A percentile compares a stretch with the other conserved stretches of the same genome.
Conservation (phyloP, 2,113 vertebrate genomes). For the Stegastes partitus region DNA sequence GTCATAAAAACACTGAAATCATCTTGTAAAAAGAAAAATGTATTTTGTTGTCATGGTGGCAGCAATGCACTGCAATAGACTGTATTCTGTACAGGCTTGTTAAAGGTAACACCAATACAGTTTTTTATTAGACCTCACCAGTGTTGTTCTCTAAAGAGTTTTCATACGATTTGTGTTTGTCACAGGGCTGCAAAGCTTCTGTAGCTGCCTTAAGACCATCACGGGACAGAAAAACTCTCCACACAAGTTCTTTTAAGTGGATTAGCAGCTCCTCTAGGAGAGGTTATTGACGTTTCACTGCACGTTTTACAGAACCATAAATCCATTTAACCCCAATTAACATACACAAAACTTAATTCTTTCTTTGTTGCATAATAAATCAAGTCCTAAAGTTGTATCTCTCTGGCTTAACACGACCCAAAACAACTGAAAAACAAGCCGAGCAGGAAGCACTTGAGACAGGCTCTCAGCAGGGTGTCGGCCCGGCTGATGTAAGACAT, state of each 20-base stretch:
- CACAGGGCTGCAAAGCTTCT: background rate
- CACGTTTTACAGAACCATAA: slow-evolving; percentile 3
- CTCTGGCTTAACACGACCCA: background rate
- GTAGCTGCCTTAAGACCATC: slow-evolving; percentile 7
- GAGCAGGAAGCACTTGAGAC: slow-evolving; percentile 25
- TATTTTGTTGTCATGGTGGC: background rate
- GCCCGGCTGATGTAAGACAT: slow-evolving; percentile 41
- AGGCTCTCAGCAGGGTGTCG: slow-evolving; percentile 35
- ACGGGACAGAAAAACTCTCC: background rate
- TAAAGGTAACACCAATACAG: background rate
- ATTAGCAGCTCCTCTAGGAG: slow-evolving; percentile 8
- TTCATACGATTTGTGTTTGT: background rate
- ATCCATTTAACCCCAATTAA: slow-evolving; percentile 23
- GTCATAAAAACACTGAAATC: too few species aligned
- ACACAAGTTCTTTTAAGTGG: slow-evolving; percentile 8
- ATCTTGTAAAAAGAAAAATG: background rate
- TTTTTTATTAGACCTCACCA: too few species aligned
- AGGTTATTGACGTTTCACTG: slow-evolving; percentile 5
- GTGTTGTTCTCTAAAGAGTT: background rate
- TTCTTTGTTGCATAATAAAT: background rate
- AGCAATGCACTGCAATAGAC: background rate
- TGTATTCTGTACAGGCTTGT: background rate
- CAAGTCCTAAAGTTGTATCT: background rate
- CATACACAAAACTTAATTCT: background rate
- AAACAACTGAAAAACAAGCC: slow-evolving; percentile 2